phyloP scores from a whole-genome alignment of 2,113 vertebrate species.

The Sinocyclocheilus anophthalmus region DNA sequence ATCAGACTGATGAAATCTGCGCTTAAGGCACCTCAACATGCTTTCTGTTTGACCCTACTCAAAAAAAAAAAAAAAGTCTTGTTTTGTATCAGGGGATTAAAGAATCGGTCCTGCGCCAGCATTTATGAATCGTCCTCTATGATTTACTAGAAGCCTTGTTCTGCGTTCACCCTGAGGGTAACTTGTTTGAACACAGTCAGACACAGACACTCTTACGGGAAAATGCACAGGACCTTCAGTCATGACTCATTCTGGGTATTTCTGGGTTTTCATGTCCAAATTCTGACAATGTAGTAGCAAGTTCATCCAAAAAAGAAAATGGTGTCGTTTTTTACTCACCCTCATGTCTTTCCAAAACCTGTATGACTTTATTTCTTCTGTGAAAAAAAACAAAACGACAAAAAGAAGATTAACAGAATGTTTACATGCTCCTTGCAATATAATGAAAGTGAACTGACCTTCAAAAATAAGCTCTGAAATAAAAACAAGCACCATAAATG shows the following conservation, averaged over 20 bases:
- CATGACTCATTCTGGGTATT: neutral
- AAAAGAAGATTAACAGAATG: too few relatives aligned
- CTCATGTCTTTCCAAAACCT: neutral
- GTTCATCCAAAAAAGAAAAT: neutral
- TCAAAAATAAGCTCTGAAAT: neutral
- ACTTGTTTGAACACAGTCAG: constrained; percentile 18
- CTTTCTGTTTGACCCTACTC: neutral
- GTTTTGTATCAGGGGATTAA: constrained; percentile 3
- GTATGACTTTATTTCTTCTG: neutral
- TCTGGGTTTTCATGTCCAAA: neutral
- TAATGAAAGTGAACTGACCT: neutral
- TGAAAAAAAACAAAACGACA: neutral
- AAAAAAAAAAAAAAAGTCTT: neutral
- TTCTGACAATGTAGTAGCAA: neutral
- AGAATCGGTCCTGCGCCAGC: neutral
- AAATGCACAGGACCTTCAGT: neutral
- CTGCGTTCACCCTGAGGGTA: neutral
- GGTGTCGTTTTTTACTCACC: neutral
- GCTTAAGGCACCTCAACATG: neutral
- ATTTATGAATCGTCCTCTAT: neutral
- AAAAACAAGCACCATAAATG: neutral
- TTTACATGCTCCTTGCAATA: too few relatives aligned
- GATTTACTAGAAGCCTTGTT: neutral
- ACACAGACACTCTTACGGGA: neutral
- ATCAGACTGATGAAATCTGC: neutral